These are phyloP conservation scores for Pogonophryne albipinna DNA, from an alignment of 2,797 vertebrate species.

Conservation along the genomic window DNA sequence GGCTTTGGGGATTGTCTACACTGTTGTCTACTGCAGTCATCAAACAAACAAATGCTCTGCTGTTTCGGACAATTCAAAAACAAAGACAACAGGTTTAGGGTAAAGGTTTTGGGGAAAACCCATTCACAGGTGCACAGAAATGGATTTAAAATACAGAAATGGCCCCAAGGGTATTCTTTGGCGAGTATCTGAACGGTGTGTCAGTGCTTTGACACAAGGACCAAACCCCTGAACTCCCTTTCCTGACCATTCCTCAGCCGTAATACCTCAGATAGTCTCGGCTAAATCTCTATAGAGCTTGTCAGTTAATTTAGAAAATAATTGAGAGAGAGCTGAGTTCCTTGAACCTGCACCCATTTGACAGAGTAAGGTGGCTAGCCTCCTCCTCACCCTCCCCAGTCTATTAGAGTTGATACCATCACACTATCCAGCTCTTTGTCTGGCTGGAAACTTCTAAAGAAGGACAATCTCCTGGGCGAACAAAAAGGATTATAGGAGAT, in stretches of 20 bases:
- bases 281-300: slow-evolving; percentile 64
- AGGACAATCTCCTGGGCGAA: slow-evolving; percentile 82
- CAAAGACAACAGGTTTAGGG: neutral
- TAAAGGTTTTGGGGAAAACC: neutral
- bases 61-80: neutral
- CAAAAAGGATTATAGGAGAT: slow-evolving; percentile 85
- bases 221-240: slow-evolving; percentile 45
- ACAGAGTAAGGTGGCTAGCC: slow-evolving; percentile 81
- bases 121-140: neutral
- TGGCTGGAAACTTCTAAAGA: slow-evolving; percentile 82
- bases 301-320: slow-evolving; percentile 79
- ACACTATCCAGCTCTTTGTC: slow-evolving; percentile 81
- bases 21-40: neutral
- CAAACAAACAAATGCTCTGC: slow-evolving; percentile 4
- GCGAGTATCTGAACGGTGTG: slow-evolving; percentile 42
- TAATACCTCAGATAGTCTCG: slow-evolving; percentile 47
- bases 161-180: slow-evolving; percentile 25
- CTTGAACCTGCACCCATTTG: slow-evolving; percentile 76
- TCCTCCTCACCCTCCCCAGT: slow-evolving; percentile 80
- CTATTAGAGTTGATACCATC: slow-evolving; percentile 84
- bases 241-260: slow-evolving; percentile 39
- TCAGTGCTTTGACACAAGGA: slow-evolving; percentile 53
- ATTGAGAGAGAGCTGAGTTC: slow-evolving; percentile 77
- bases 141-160: neutral
- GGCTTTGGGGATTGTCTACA: slow-evolving; percentile 20